Evolutionary conservation across 2,797 vertebrate species (phyloP).

Genomic region (Anolis apletophallus): DNA sequence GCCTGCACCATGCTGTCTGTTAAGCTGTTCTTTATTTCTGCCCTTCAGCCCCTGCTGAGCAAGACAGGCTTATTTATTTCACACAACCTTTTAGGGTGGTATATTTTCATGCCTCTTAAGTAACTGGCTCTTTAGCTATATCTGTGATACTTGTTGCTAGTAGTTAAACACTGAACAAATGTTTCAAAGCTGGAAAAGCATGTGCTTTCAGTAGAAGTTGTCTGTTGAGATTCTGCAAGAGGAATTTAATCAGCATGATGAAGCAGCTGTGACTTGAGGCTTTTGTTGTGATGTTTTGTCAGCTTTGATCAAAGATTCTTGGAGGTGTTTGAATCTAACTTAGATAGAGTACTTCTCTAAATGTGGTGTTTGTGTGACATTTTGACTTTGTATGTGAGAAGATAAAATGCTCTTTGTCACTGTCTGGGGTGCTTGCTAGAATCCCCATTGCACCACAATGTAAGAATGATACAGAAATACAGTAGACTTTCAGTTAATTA

Average conservation of each 20-base stretch:
- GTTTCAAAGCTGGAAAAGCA: constrained; percentile 21
- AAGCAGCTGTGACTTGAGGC: constrained; percentile 41
- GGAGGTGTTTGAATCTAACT: constrained; percentile 3
- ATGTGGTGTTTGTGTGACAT: constrained; percentile 25
- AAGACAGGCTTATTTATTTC: constrained; percentile 2
- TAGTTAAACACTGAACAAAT: constrained; percentile 31
- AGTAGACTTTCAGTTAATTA: too few relatives aligned
- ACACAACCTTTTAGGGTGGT: constrained; percentile 11
- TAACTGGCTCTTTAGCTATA: constrained; percentile 24
- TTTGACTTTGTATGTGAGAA: constrained; percentile 16
- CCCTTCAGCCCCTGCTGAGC: constrained; percentile 7
- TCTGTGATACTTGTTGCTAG: constrained; percentile 7
- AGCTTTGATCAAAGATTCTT: constrained; percentile 22
- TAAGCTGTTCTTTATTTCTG: constrained; percentile 9
- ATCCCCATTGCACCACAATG: not conserved
- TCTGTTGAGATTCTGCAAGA: constrained; percentile 41
- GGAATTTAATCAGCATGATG: constrained; percentile 37
- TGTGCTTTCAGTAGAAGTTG: constrained; percentile 1
- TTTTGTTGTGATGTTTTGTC: constrained; percentile 28
- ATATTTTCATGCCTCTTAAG: constrained; percentile 45
- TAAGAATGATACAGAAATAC: not conserved
- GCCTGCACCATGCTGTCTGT: not conserved
- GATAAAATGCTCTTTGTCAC: constrained; percentile 1
- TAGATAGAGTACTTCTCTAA: constrained; percentile 8
- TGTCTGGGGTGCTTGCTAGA: constrained; percentile 4